Percentiles rank a stretch among this genome's conserved stretches.
phyloP scores from a whole-genome alignment of 2,888 invertebrate species.

The Adineta ricciae region DNA sequence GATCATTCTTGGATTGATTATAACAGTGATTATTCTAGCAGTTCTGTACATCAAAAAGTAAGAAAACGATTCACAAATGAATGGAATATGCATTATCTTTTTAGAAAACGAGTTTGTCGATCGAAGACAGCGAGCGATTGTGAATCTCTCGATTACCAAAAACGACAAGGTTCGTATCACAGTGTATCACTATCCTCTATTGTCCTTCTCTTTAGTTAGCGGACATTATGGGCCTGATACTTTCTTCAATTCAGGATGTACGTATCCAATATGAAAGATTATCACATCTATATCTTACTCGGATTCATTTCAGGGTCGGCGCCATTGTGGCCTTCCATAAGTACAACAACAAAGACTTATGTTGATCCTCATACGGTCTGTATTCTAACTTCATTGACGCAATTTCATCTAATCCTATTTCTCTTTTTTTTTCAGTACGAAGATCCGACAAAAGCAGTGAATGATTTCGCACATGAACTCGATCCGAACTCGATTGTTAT shows the following conservation, averaged over 20 bases:
- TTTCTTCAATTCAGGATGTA: slow-evolving; percentile 18
- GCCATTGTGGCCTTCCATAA: slow-evolving; percentile 19
- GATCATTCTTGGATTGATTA: background rate
- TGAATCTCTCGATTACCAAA: slow-evolving; percentile 75
- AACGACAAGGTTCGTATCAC: slow-evolving; percentile 68
- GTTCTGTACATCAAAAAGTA: background rate
- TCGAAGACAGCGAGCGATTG: slow-evolving; percentile 92
- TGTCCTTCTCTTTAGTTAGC: background rate
- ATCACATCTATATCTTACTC: too few relatives aligned
- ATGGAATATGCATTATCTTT: slow-evolving; percentile 33
- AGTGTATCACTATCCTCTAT: too few relatives aligned
- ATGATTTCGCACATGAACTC: slow-evolving; percentile 93
- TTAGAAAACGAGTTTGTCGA: slow-evolving; percentile 78
- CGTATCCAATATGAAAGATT: background rate
- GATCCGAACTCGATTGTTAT: slow-evolving; percentile 93
- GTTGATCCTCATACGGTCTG: slow-evolving; percentile 84
- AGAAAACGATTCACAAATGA: too few relatives aligned
- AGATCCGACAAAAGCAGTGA: slow-evolving; percentile 92
- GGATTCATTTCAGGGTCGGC: background rate
- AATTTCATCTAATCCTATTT: background rate
- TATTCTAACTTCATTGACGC: background rate
- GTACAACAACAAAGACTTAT: slow-evolving; percentile 55
- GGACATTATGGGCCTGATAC: slow-evolving; percentile 15
- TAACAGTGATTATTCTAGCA: background rate
- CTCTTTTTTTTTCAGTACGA: slow-evolving; percentile 68